Percentiles rank a stretch among this genome's conserved stretches.
These are phyloP conservation scores for Suillia variegata DNA, from an alignment of 2,888 invertebrate species.

Conservation along the genomic window DNA sequence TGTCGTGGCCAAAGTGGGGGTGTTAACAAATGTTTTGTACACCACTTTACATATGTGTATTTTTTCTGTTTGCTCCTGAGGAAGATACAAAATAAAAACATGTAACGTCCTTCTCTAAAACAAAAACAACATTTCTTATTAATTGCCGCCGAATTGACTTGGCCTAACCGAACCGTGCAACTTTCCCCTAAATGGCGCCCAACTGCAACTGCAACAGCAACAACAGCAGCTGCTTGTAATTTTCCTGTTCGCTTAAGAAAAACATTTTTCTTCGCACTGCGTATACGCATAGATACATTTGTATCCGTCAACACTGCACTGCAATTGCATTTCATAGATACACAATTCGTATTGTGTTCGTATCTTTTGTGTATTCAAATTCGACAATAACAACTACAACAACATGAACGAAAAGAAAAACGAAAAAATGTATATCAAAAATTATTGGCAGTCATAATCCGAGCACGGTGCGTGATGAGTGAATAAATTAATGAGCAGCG, in stretches of 20 bases:
- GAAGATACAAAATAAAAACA: too few relatives aligned
- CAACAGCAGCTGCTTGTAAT: conserved; percentile 17
- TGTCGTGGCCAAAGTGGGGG: conserved; percentile 33
- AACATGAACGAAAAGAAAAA: too few relatives aligned
- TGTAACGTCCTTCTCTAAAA: neutral
- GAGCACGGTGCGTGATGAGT: conserved; percentile 48
- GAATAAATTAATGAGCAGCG: conserved; percentile 58
- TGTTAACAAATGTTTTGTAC: conserved; percentile 53
- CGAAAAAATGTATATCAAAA: too few relatives aligned
- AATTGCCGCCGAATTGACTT: too few relatives aligned
- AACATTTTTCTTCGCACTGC: neutral
- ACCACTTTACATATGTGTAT: conserved; percentile 24
- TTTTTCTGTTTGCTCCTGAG: too few relatives aligned
- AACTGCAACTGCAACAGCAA: too few relatives aligned
- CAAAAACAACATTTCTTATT: too few relatives aligned
- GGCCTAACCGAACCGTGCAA: too few relatives aligned
- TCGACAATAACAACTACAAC: too few relatives aligned
- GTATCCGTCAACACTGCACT: conserved; percentile 46
- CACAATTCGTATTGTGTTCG: too few relatives aligned
- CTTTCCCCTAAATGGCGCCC: conserved; percentile 11
- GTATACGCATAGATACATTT: conserved; percentile 31
- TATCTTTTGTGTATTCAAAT: neutral
- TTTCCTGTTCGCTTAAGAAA: neutral
- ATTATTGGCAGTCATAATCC: conserved; percentile 16
- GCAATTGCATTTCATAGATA: conserved; percentile 41